phyloP scores from a whole-genome alignment of 2,113 vertebrate species.

The Dicaeum eximium region DNA sequence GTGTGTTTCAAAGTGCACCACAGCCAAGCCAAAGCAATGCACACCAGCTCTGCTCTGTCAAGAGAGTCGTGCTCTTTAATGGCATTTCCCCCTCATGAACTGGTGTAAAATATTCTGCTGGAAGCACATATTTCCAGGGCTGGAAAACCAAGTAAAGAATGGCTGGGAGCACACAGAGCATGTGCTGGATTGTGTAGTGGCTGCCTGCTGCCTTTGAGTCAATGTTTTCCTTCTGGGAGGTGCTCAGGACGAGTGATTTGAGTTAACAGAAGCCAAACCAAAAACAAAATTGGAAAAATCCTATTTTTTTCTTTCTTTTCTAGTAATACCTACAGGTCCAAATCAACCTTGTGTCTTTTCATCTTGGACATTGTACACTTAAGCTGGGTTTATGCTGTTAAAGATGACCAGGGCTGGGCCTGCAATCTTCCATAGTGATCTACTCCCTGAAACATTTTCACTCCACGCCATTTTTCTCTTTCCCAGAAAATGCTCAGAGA shows the following conservation, averaged over 20 bases:
- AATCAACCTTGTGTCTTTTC: not conserved
- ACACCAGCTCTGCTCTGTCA: not conserved
- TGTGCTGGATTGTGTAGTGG: not conserved
- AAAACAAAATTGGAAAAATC: not conserved
- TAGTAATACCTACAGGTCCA: not conserved
- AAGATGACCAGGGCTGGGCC: not conserved
- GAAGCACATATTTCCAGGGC: not conserved
- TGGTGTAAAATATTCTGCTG: not conserved
- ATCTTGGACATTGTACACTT: not conserved
- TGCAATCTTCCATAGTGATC: not conserved
- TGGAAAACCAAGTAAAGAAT: not conserved
- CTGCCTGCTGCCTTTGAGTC: rapidly evolving
- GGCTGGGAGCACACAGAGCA: not conserved
- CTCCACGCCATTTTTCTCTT: not conserved
- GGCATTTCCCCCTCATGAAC: not conserved
- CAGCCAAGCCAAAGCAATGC: not conserved
- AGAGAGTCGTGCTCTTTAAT: not conserved
- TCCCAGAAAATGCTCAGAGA: not conserved
- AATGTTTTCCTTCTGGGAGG: not conserved
- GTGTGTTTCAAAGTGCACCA: not conserved
- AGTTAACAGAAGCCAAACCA: not conserved
- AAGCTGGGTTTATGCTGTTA: not conserved
- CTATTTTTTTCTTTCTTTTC: not conserved
- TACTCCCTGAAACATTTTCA: not conserved
- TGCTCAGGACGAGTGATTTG: not conserved